Percentiles rank a stretch among this genome's conserved stretches.
These are phyloP conservation scores for Diplodus sargus DNA, from an alignment of 2,797 vertebrate species.

Conservation along the genomic window DNA sequence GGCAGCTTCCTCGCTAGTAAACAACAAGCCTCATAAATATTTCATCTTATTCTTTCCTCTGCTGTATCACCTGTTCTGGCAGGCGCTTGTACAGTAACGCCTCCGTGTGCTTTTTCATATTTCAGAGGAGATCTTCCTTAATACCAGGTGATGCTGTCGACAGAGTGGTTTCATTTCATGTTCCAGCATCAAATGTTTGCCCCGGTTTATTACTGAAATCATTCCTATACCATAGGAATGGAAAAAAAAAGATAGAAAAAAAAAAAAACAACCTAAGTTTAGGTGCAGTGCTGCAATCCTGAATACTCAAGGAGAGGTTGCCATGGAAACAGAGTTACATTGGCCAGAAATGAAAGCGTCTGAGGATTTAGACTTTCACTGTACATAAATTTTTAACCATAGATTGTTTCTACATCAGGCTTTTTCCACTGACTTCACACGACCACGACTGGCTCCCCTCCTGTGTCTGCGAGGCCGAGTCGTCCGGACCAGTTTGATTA, in stretches of 20 bases:
- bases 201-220: slow-evolving; percentile 62
- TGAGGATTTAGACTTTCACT: slow-evolving; percentile 85
- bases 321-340: slow-evolving; percentile 89
- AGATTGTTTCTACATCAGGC: slow-evolving; percentile 80
- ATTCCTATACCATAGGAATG: slow-evolving; percentile 78
- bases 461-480: slow-evolving; percentile 3
- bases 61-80: slow-evolving; percentile 76
- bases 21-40: slow-evolving; percentile 76
- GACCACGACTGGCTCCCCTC: slow-evolving; percentile 26
- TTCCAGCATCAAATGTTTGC: slow-evolving; percentile 54
- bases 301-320: slow-evolving; percentile 84
- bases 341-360: slow-evolving; percentile 85
- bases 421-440: slow-evolving; percentile 59
- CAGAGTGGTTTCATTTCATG: slow-evolving; percentile 56
- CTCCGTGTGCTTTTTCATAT: slow-evolving; percentile 58
- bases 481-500: not conserved
- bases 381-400: slow-evolving; percentile 85
- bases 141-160: slow-evolving; percentile 42
- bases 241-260: slow-evolving; percentile 50
- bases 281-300: slow-evolving; percentile 85
- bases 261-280: slow-evolving; percentile 78
- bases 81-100: slow-evolving; percentile 58
- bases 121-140: slow-evolving; percentile 51
- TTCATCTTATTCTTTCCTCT: slow-evolving; percentile 71
- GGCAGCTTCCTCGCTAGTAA: slow-evolving; percentile 66